Percentiles rank a stretch among this genome's conserved stretches.
phyloP scores from a whole-genome alignment of 92 coral and sea anemone genomes.

The Zoanthus solanderi region DNA sequence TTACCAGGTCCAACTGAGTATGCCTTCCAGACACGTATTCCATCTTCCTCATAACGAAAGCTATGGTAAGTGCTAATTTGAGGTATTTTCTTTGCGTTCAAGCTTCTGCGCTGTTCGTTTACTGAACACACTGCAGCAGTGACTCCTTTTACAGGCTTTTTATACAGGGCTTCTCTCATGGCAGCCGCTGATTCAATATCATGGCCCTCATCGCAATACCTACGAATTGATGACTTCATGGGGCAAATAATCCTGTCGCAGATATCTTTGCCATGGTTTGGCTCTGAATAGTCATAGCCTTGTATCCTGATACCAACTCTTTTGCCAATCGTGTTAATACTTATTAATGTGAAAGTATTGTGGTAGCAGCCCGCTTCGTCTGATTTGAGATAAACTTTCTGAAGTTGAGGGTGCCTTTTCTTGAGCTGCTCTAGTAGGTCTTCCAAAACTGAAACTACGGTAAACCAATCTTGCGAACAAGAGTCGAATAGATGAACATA shows the following conservation, averaged over 20 bases:
- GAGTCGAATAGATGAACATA: slow-evolving; percentile 67
- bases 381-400: slow-evolving; percentile 52
- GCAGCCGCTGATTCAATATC: slow-evolving; percentile 60
- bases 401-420: slow-evolving; percentile 42
- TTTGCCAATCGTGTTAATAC: slow-evolving; percentile 53
- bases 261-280: slow-evolving; percentile 71
- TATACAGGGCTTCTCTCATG: slow-evolving; percentile 63
- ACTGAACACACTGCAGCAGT: slow-evolving; percentile 68
- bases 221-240: slow-evolving; percentile 55
- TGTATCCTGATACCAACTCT: slow-evolving; percentile 48
- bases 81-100: slow-evolving; percentile 58
- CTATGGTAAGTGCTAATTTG: slow-evolving; percentile 47
- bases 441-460: slow-evolving; percentile 64
- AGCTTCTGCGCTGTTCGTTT: slow-evolving; percentile 29
- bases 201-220: slow-evolving; percentile 67
- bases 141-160: slow-evolving; percentile 69
- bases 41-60: slow-evolving; percentile 40
- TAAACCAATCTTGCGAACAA: slow-evolving; percentile 82
- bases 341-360: slow-evolving; percentile 55
- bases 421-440: slow-evolving; percentile 58
- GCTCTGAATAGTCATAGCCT: slow-evolving; percentile 69
- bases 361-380: slow-evolving; percentile 36
- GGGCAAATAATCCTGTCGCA: slow-evolving; percentile 71
- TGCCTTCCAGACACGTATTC: slow-evolving; percentile 71
- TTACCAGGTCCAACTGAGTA: slow-evolving; percentile 65